A percentile compares a stretch with the other conserved stretches of the same genome.
phyloP scores from a whole-genome alignment of 2,888 invertebrate species.

The Ennomos erosarius region DNA sequence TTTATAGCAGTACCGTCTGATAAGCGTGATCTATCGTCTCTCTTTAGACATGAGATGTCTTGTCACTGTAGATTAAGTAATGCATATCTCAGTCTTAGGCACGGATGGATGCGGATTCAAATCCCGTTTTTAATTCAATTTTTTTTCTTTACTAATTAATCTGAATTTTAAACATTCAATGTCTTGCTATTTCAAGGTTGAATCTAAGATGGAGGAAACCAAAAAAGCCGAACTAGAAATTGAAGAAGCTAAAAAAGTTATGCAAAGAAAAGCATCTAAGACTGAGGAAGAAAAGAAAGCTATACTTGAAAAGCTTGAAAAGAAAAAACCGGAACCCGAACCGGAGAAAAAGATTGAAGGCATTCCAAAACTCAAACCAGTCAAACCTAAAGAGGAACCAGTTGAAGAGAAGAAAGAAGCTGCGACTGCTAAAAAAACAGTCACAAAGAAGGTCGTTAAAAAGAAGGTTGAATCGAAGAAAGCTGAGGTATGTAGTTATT shows the following conservation, averaged over 20 bases:
- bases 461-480: conserved; percentile 81
- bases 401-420: conserved; percentile 76
- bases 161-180: no score
- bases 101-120: no score
- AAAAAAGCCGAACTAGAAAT: conserved; percentile 71
- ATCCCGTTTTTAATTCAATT: no score
- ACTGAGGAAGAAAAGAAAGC: conserved; percentile 81
- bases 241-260: conserved; percentile 77
- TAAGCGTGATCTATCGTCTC: no score
- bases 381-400: conserved; percentile 80
- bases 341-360: conserved; percentile 86
- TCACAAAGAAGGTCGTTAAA: conserved; percentile 78
- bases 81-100: no score
- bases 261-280: conserved; percentile 78
- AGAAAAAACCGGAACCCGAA: conserved; percentile 80
- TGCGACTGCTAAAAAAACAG: conserved; percentile 71
- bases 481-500: conserved; percentile 76
- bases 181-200: conserved; percentile 43
- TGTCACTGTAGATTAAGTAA: no score
- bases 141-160: no score
- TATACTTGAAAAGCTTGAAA: conserved; percentile 79
- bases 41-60: no score
- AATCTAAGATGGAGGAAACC: conserved; percentile 65
- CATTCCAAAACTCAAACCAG: conserved; percentile 85
- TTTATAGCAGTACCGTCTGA: no score